phyloP scores from a whole-genome alignment of 2,797 vertebrate species.

The Avahi laniger region DNA sequence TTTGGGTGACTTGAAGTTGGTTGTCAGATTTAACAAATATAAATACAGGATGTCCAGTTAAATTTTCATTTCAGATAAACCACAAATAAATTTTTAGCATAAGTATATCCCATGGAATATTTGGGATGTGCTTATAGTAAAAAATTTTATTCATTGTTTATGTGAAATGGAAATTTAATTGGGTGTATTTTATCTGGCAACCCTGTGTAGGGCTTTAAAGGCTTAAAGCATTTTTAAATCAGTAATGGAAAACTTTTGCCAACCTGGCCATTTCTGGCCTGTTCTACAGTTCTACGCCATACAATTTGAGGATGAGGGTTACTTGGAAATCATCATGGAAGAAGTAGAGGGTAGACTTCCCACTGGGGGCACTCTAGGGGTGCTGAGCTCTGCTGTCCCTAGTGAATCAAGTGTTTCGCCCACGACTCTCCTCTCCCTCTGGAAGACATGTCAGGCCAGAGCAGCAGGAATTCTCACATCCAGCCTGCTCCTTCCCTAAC shows the following conservation, averaged over 20 bases:
- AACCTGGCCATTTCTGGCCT: not conserved
- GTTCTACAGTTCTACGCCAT: not conserved
- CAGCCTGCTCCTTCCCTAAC: slow-evolving; percentile 62
- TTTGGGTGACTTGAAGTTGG: not conserved
- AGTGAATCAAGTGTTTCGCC: not conserved
- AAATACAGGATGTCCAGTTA: not conserved
- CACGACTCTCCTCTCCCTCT: not conserved
- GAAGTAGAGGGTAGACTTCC: not conserved
- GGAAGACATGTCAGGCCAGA: not conserved
- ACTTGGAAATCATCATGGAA: not conserved
- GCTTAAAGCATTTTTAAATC: not conserved
- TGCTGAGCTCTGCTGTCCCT: not conserved
- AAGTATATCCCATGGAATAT: not conserved
- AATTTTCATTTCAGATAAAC: slow-evolving; percentile 20
- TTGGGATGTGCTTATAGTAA: not conserved
- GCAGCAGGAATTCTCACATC: slow-evolving; percentile 72
- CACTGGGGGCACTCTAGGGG: not conserved
- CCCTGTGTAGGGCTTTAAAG: not conserved
- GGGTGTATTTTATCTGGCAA: not conserved
- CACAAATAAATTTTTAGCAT: not conserved
- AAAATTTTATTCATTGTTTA: not conserved
- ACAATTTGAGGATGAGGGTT: not conserved
- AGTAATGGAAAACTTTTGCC: not conserved
- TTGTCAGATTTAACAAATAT: slow-evolving; percentile 12
- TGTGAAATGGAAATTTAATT: slow-evolving; percentile 23